Base-by-base conservation (phyloP, 2,113 vertebrate genomes). In the Rallus limicola region DNA sequence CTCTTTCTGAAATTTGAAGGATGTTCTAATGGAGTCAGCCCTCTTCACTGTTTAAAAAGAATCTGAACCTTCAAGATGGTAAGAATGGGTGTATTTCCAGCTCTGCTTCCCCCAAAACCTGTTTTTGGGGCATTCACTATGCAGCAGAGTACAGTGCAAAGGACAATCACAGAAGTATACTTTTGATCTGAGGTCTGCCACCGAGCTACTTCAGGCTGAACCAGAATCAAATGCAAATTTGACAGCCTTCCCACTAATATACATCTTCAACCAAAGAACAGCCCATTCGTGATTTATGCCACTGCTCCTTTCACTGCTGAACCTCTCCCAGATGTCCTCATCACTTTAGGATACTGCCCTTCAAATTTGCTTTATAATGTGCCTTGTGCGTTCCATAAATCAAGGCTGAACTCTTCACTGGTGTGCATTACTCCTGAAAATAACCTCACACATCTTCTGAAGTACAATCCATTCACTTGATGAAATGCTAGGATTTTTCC, bases 381-480 rank as follows among this genome's bases (percentile, higher is more conserved):
- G 40, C 62, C 58, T 77, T 36, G 48, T 63, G 76, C 48, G 25
- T 70, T 94, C 90, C 93, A 93, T 93, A 93, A 91, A 93, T 88
- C 74, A 94, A 80, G 70, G 74, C 67, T 71, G 70, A 93, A 89
- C 86, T 77, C 77, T 64, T 82, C 58, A 78, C 74, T 93, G 80
- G 76, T 82, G 48, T 24, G 53, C 85, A 90, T 92, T 92, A 94
- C 26, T 92, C 60, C 76, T 88, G 92, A 90, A 96, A 96, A 96
- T 83, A 88, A 68, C 64, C 69, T 88, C 65, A 86, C 71, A 63
- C 48, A 31, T 93, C 86, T 83, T 93, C 38, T 86, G 68, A 81
- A 88, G 69, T 81, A 69, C 2, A 2, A 92, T 70, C 36, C 9
- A 9, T 76, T 94, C 6, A 1, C 44, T 72, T 94, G 92, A 90